Evolutionary conservation across 2,113 vertebrate genomes (phyloP).

Genomic region (Stigmatopora nigra): DNA sequence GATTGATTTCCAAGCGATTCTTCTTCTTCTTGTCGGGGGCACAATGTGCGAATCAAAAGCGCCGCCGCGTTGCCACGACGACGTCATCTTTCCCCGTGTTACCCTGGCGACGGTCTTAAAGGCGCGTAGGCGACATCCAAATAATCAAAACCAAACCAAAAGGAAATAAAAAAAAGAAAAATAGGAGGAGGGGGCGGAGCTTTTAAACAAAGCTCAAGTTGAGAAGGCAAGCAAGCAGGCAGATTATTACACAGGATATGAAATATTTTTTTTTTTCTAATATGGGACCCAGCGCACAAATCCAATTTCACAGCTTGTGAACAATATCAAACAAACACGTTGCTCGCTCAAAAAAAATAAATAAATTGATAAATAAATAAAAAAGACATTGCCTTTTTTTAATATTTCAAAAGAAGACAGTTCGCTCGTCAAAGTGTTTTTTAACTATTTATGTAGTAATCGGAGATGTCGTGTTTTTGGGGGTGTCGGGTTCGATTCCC

Average conservation of each 20-base stretch:
- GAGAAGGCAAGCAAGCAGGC: constrained; percentile 31
- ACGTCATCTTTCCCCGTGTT: constrained; percentile 54
- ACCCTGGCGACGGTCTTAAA: constrained; percentile 51
- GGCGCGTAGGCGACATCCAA: constrained; percentile 39
- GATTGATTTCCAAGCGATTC: not conserved
- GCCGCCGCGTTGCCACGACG: constrained; percentile 49
- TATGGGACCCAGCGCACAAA: constrained; percentile 60
- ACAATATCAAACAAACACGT: constrained; percentile 64
- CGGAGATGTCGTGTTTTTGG: too few species aligned
- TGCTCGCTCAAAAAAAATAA: constrained; percentile 10
- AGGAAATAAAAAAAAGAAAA: constrained; percentile 14
- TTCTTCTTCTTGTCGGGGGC: too few species aligned
- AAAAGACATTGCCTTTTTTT: too few species aligned
- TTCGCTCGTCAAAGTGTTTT: too few species aligned
- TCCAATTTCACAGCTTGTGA: constrained; percentile 68
- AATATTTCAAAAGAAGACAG: too few species aligned
- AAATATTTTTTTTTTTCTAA: constrained; percentile 60
- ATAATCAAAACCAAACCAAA: not conserved
- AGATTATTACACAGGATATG: constrained; percentile 53
- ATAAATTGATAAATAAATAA: too few species aligned
- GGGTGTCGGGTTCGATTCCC: too few species aligned
- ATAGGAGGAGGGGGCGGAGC: constrained; percentile 14
- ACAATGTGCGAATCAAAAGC: constrained; percentile 23
- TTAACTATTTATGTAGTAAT: too few species aligned
- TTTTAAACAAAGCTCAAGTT: constrained; percentile 47